Evolutionary conservation across 2,797 vertebrate species (phyloP).

Genomic region (Tadarida brasiliensis): DNA sequence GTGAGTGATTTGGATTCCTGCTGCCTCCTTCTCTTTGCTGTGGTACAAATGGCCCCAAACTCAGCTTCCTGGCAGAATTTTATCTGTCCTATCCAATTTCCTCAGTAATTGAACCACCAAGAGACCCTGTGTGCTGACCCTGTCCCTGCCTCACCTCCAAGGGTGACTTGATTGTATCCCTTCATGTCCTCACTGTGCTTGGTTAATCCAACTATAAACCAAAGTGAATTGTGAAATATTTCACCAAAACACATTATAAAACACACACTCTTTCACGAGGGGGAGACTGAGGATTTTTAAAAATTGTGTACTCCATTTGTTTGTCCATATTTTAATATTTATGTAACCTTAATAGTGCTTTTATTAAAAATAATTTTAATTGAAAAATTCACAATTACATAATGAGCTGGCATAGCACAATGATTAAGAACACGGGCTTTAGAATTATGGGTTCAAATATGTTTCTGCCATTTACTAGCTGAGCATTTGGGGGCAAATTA

Average conservation of each 20-base stretch:
- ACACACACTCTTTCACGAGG: background rate
- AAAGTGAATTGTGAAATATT: constrained; percentile 35
- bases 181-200: background rate
- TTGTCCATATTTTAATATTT: background rate
- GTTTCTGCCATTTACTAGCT: background rate
- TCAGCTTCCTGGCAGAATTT: constrained; percentile 10
- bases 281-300: background rate
- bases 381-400: background rate
- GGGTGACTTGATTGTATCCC: background rate
- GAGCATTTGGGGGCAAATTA: background rate
- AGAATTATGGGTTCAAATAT: background rate
- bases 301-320: background rate
- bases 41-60: constrained; percentile 23
- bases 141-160: constrained; percentile 28
- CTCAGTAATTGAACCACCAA: background rate
- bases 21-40: constrained; percentile 39
- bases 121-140: background rate
- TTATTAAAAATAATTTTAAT: background rate
- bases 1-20: background rate
- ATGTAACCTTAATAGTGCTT: background rate
- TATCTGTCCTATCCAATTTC: constrained; percentile 43
- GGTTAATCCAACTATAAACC: background rate
- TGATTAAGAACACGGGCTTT: background rate
- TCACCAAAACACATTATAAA: background rate
- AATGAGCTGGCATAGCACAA: background rate